Conservation (phyloP, 2,888 invertebrate species). For the Epinotia brunnichana region DNA sequence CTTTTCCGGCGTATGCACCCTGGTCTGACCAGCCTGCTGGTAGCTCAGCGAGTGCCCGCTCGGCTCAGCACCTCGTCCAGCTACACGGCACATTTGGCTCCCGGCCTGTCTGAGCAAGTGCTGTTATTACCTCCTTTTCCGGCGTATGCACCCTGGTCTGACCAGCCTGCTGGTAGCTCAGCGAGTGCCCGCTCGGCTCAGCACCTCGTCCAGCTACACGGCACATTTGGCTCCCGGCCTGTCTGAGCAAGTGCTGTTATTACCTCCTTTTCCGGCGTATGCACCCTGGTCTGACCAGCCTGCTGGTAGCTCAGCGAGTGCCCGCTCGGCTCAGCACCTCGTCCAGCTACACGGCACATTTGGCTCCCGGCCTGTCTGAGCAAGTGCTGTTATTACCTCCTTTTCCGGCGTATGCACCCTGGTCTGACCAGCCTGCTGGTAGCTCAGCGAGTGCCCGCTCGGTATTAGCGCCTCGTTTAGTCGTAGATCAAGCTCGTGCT, state of each 20-base stretch:
- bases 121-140: constrained; percentile 74
- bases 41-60: constrained; percentile 72
- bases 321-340: constrained; percentile 87
- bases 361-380: background rate
- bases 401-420: constrained; percentile 81
- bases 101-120: too few species aligned
- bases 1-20: constrained; percentile 80
- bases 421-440: constrained; percentile 83
- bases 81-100: constrained; percentile 64
- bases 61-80: constrained; percentile 89
- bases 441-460: constrained; percentile 85
- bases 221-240: background rate
- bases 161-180: background rate
- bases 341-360: constrained; percentile 83
- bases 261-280: constrained; percentile 83
- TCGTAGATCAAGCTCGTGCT: constrained; percentile 87
- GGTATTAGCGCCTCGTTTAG: constrained; percentile 89
- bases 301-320: constrained; percentile 53
- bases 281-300: constrained; percentile 67
- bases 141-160: constrained; percentile 81
- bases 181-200: constrained; percentile 84
- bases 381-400: constrained; percentile 70
- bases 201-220: constrained; percentile 88
- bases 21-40: constrained; percentile 55
- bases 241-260: background rate